These are phyloP conservation scores for Hemistola chrysoprasaria DNA, from an alignment of 2,888 invertebrate genomes.

Conservation along the genomic window DNA sequence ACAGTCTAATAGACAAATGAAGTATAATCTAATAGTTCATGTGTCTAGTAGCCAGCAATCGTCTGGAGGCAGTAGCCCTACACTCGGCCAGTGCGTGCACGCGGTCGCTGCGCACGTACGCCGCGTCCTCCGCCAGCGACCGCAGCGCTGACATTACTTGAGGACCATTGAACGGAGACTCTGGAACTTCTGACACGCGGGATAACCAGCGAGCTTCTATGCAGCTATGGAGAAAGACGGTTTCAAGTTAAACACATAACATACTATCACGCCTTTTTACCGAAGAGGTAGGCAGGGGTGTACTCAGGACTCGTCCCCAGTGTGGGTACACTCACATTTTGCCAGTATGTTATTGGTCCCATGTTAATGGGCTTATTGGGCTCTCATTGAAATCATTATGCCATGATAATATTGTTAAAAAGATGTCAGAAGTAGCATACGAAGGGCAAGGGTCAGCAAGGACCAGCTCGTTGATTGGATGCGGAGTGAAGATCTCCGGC, in stretches of 20 bases:
- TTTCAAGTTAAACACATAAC: too few relatives aligned
- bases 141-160: conserved; percentile 40
- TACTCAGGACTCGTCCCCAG: too few relatives aligned
- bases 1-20: too few relatives aligned
- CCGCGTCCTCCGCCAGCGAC: conserved; percentile 50
- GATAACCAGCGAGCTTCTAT: conserved; percentile 70
- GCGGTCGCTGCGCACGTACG: conserved; percentile 62
- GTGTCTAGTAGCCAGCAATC: conserved; percentile 21
- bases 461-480: conserved; percentile 44
- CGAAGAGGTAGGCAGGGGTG: too few relatives aligned
- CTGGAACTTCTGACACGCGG: conserved; percentile 50
- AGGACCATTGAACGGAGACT: conserved; percentile 43
- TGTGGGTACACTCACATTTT: too few relatives aligned
- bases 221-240: conserved; percentile 45
- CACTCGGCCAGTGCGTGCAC: conserved; percentile 62
- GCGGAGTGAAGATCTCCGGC: conserved; percentile 34
- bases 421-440: conserved; percentile 52
- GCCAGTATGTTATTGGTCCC: too few relatives aligned
- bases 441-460: conserved; percentile 65
- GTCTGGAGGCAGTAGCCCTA: conserved; percentile 55
- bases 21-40: neutral
- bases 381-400: too few relatives aligned
- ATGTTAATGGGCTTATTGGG: too few relatives aligned
- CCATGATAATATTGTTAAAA: too few relatives aligned
- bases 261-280: too few relatives aligned